Base-by-base conservation (phyloP, 2,888 invertebrate species). In the Trichogramma dendrolimi region DNA sequence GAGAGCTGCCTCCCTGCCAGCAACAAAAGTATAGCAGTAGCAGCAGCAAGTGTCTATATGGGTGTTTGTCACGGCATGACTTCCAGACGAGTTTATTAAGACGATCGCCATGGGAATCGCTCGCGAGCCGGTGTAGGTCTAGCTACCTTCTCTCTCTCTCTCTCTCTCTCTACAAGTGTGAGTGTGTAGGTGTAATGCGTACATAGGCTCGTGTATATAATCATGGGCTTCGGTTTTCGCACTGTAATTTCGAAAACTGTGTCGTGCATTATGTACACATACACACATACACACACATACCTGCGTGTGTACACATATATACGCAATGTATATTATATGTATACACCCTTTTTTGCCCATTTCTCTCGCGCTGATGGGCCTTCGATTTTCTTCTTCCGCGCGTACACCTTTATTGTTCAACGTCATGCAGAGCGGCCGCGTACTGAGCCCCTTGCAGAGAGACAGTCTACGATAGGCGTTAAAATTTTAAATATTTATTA, bases 61-160 rank as follows among this genome's bases (percentile, higher is more conserved):
- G 61, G n/a, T 5, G 8, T 48, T 38, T 53, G 61, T 61, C 61
- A 61, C 61, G 61, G 56, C 52, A 61, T 51, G 50, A 60, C 39
- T 54, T 14, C 54, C 54, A 58, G 57, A 53, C 61, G 61, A 62
- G 61, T 52, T 53, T 55, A 55, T 62, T 54, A 61, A 56, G 61
- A 47, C 61, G 61, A 58, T 61, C 59, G 58, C 55, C 56, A 53
- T 42, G 61, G 64, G 64, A 50, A 60, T 61, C 53, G 60, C 52
- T 27, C 41, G n/a, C 10, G 14, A n/a, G 48, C 48, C 10, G 7
- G 48, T 27, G 27, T 27, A 38, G 39, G 39, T 51, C 51, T 38
- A 6, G 51, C 6, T 39, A 1, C 27, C 6, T 48, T 48, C 7
- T n/a, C 48, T 51, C 6, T 14, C 10, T 39, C n/a, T 48, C 7